Conservation (phyloP, 2,797 vertebrate genomes). For the Sebastes jordani region DNA sequence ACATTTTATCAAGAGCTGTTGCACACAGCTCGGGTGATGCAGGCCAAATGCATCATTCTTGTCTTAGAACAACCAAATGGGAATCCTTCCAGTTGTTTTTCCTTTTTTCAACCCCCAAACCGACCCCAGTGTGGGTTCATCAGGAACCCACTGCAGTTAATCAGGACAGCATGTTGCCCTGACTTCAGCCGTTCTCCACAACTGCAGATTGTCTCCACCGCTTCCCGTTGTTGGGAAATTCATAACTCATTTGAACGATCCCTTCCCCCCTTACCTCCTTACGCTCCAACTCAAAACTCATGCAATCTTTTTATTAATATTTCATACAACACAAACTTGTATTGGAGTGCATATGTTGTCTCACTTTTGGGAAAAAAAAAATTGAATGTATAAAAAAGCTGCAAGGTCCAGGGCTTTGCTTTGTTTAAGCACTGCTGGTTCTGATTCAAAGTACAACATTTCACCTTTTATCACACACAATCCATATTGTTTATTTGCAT, state of each 20-base stretch:
- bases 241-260: background rate
- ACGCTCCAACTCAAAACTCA: background rate
- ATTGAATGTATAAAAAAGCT: background rate
- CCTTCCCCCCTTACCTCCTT: no score
- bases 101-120: slow-evolving; percentile 13
- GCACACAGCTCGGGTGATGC: slow-evolving; percentile 7
- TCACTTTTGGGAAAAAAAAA: background rate
- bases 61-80: slow-evolving; percentile 52
- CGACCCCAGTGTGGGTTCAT: slow-evolving; percentile 62
- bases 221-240: slow-evolving; percentile 15
- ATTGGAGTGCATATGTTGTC: background rate
- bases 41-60: slow-evolving; percentile 57
- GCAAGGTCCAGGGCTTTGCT: background rate
- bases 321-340: background rate
- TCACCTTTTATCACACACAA: background rate
- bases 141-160: slow-evolving; percentile 75
- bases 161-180: slow-evolving; percentile 71
- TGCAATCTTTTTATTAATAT: background rate
- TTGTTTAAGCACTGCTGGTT: background rate
- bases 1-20: slow-evolving; percentile 32
- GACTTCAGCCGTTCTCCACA: slow-evolving; percentile 63
- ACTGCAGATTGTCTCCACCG: slow-evolving; percentile 40
- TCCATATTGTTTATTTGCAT: background rate
- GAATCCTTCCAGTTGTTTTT: slow-evolving; percentile 59
- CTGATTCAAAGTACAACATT: background rate